Conservation (phyloP, 1,140 invertebrate species). For the Megathymus violae region DNA sequence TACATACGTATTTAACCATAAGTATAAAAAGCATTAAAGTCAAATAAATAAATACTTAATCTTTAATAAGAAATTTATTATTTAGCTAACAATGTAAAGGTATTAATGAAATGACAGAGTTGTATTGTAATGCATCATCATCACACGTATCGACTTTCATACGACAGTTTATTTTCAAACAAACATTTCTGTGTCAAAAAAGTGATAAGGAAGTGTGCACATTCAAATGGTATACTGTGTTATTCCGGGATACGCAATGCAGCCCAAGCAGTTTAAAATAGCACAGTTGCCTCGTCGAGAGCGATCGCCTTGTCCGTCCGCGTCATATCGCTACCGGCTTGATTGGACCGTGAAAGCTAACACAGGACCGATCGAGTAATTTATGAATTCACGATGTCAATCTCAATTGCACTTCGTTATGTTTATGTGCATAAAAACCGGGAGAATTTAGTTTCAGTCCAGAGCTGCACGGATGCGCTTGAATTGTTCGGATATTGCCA, state of each 20-base stretch:
- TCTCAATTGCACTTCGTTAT: constrained; percentile 28
- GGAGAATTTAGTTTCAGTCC: constrained; percentile 18
- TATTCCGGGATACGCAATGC: constrained; percentile 30
- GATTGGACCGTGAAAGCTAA: constrained; percentile 71
- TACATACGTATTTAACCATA: no score
- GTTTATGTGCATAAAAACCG: constrained; percentile 30
- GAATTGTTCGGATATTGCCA: constrained; percentile 24
- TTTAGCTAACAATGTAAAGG: no score
- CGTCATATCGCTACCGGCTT: constrained; percentile 51
- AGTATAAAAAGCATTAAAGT: no score
- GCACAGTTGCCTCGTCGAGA: constrained; percentile 19
- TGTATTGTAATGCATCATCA: no score
- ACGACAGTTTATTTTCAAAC: background rate
- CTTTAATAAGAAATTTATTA: no score
- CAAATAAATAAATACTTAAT: no score
- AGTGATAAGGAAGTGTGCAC: constrained; percentile 32
- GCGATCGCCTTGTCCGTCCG: constrained; percentile 35
- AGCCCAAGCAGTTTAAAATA: constrained; percentile 34
- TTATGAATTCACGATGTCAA: constrained; percentile 43
- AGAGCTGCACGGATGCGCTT: constrained; percentile 13
- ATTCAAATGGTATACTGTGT: constrained; percentile 22
- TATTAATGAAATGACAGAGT: no score
- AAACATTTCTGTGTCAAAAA: constrained; percentile 6
- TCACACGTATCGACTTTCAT: no score
- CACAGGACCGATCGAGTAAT: constrained; percentile 55